A percentile compares a stretch with the other conserved stretches of the same genome.
phyloP scores from a whole-genome alignment of 2,888 invertebrate genomes.

The Aphodius granarius region DNA sequence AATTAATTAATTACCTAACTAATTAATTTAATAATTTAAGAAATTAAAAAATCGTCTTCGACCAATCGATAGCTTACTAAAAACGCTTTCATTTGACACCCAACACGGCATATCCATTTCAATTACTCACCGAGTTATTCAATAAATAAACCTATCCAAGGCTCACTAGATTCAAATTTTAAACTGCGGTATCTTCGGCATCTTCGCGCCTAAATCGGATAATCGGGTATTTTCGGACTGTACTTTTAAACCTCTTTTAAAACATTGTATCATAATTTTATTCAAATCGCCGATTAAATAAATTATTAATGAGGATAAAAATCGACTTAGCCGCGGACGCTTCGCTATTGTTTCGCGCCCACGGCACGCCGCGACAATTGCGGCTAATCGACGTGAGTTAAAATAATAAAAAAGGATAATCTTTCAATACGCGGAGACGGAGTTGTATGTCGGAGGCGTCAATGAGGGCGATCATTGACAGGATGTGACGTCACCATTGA shows the following conservation, averaged over 20 bases:
- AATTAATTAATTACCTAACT: too few relatives aligned
- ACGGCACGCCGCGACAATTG: slow-evolving; percentile 5
- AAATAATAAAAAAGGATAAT: slow-evolving; percentile 15
- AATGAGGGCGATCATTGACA: slow-evolving; percentile 49
- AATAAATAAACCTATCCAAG: background rate
- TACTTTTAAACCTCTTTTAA: background rate
- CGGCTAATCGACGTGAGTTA: slow-evolving; percentile 2
- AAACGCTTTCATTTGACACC: background rate
- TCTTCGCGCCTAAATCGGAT: background rate
- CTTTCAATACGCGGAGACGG: slow-evolving; percentile 25
- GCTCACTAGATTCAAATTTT: background rate
- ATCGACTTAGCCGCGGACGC: background rate
- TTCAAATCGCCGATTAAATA: background rate
- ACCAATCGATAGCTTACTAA: background rate
- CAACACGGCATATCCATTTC: background rate
- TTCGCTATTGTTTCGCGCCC: background rate
- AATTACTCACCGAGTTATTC: background rate
- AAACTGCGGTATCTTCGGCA: background rate
- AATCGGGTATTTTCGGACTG: background rate
- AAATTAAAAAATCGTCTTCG: background rate
- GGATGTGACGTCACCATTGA: slow-evolving; percentile 51
- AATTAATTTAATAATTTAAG: too few relatives aligned
- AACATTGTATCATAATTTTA: background rate
- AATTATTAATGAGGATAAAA: background rate
- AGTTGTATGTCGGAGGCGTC: slow-evolving; percentile 41